A percentile compares a stretch with the other conserved stretches of the same genome.
Conservation (phyloP, 2,797 vertebrate genomes). For the Decapterus maruadsi region DNA sequence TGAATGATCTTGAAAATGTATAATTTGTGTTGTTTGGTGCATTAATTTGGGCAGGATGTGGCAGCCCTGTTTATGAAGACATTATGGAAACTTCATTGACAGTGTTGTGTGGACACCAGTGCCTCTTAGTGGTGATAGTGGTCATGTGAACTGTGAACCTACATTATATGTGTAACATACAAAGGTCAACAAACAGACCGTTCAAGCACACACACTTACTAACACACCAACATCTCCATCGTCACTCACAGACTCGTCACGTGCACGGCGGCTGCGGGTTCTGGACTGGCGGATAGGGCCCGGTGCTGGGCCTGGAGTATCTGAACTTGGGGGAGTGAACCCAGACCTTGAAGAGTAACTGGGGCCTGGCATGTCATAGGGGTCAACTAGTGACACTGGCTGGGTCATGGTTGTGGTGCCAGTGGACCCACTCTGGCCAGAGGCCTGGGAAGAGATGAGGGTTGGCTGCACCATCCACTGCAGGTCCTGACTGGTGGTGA, state of each 20-base stretch:
- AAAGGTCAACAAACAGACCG: slow-evolving; percentile 60
- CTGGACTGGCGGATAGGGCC: slow-evolving; percentile 83
- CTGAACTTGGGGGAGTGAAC: slow-evolving; percentile 80
- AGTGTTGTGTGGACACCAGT: too few species aligned
- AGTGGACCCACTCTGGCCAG: slow-evolving; percentile 87
- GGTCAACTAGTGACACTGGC: slow-evolving; percentile 88
- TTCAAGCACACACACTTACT: slow-evolving; percentile 83
- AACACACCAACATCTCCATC: slow-evolving; percentile 87
- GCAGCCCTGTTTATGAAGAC: background rate
- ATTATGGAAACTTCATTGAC: background rate
- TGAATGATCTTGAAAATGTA: slow-evolving; percentile 19
- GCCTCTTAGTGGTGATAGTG: too few species aligned
- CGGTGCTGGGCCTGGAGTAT: slow-evolving; percentile 74
- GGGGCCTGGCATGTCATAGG: slow-evolving; percentile 94
- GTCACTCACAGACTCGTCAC: slow-evolving; percentile 94
- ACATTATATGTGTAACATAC: slow-evolving; percentile 39
- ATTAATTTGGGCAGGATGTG: background rate
- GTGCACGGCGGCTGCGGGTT: slow-evolving; percentile 88
- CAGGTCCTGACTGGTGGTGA: slow-evolving; percentile 97
- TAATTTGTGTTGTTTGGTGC: background rate
- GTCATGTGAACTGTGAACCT: slow-evolving; percentile 26
- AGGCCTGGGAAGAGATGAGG: slow-evolving; percentile 95
- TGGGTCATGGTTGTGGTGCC: slow-evolving; percentile 86
- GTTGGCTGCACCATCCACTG: slow-evolving; percentile 99
- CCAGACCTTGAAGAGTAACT: slow-evolving; percentile 90